A percentile compares a stretch with the other conserved stretches of the same genome.
These are phyloP conservation scores for Tachina grossa DNA, from an alignment of 2,888 invertebrate genomes.

Conservation along the genomic window DNA sequence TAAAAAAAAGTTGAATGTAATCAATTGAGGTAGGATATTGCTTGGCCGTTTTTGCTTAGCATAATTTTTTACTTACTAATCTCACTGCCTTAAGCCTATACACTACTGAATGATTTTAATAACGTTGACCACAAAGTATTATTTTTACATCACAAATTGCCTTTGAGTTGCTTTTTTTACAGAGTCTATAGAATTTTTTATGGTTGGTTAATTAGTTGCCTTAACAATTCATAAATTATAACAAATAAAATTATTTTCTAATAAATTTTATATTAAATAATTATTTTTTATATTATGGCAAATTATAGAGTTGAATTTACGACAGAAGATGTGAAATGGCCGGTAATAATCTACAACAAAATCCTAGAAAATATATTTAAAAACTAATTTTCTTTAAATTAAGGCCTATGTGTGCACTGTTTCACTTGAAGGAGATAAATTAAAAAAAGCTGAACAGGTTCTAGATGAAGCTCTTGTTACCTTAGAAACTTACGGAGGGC, in stretches of 20 bases:
- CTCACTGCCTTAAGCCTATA: neutral
- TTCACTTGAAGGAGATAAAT: conserved; percentile 23
- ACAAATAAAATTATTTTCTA: neutral
- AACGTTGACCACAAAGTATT: neutral
- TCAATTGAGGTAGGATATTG: too few relatives aligned
- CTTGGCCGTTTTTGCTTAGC: too few relatives aligned
- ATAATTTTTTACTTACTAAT: too few relatives aligned
- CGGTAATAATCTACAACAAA: conserved; percentile 37
- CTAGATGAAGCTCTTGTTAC: conserved; percentile 58
- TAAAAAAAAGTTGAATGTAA: too few relatives aligned
- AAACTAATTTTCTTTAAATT: neutral
- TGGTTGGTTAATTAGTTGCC: conserved; percentile 1
- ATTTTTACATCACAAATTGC: neutral
- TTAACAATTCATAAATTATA: neutral
- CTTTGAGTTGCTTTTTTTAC: neutral
- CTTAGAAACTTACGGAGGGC: conserved; percentile 52
- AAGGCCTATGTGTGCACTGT: conserved; percentile 57
- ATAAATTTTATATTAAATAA: neutral
- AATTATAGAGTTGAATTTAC: conserved; percentile 55
- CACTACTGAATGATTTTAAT: neutral
- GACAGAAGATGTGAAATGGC: conserved; percentile 49
- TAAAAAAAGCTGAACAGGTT: conserved; percentile 44
- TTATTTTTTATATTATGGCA: conserved; percentile 4
- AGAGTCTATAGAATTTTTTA: neutral
- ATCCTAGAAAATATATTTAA: neutral